These are phyloP conservation scores for Garrulus glandarius DNA, from an alignment of 2,797 vertebrate genomes.

Conservation along the genomic window DNA sequence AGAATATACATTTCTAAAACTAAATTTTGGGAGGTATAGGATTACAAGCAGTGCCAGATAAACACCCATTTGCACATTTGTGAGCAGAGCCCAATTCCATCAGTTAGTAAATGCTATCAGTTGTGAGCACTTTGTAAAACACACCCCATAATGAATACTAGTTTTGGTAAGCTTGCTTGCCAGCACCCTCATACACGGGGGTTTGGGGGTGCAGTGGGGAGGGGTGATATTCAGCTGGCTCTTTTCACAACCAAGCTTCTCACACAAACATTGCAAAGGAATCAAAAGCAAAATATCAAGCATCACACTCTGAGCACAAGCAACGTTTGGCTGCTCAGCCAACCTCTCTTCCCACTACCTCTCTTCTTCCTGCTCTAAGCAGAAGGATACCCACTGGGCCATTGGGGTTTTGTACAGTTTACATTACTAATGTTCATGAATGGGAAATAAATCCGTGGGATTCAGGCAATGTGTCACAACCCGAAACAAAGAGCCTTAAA, in stretches of 20 bases:
- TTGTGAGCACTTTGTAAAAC: background rate
- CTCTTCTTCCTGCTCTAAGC: background rate
- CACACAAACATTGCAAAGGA: background rate
- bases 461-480: background rate
- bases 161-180: background rate
- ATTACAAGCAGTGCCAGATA: background rate
- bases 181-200: rapidly evolving
- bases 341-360: background rate
- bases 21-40: background rate
- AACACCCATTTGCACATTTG: background rate
- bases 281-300: background rate
- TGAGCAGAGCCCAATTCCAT: background rate
- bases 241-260: background rate
- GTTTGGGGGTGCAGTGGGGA: background rate
- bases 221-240: background rate
- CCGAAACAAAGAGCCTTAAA: background rate
- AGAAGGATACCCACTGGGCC: background rate
- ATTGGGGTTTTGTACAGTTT: background rate
- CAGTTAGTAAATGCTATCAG: background rate
- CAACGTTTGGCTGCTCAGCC: background rate
- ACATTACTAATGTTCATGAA: background rate
- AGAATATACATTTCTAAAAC: background rate
- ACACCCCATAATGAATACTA: rapidly evolving
- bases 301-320: background rate
- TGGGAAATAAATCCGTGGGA: background rate